Evolutionary conservation across 2,113 vertebrate species (phyloP).

Genomic region (Sylvilagus bachmani): DNA sequence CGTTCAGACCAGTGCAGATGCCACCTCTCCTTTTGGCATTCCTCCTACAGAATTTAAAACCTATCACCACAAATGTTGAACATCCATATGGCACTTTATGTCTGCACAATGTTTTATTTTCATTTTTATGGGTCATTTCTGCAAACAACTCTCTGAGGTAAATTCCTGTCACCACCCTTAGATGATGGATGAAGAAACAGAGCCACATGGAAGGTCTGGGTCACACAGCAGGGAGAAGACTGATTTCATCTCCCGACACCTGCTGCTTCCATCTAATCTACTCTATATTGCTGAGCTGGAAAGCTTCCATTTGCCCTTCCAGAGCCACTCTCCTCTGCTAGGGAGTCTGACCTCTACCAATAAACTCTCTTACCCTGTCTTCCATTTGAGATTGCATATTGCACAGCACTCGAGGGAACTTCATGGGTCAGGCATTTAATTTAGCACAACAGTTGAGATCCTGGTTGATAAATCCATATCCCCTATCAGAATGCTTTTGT

Average conservation of each 20-base stretch:
- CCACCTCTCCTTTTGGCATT: not conserved
- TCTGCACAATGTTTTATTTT: constrained; percentile 43
- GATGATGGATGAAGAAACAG: not conserved
- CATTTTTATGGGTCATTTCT: constrained; percentile 66
- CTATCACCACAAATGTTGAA: constrained; percentile 9
- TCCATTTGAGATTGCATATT: not conserved
- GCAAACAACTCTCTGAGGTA: constrained; percentile 45
- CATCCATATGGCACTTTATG: constrained; percentile 54
- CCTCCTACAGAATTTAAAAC: constrained; percentile 29
- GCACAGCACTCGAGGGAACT: not conserved
- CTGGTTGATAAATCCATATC: too few relatives aligned
- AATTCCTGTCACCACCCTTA: not conserved
- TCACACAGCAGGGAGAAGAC: not conserved
- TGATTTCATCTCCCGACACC: not conserved
- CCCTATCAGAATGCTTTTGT: too few relatives aligned
- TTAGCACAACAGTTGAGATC: too few relatives aligned
- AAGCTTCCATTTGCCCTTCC: not conserved
- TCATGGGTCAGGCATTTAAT: too few relatives aligned
- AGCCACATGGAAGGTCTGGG: not conserved
- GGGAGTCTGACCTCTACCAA: not conserved
- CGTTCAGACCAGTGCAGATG: not conserved
- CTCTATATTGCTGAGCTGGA: not conserved
- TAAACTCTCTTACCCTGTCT: not conserved
- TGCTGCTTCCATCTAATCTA: not conserved
- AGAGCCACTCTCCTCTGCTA: not conserved